Evolutionary conservation across 1,140 invertebrate genomes (phyloP), one percentile per base, ranked within the genome.

Genomic region (Stenopsyche tienmushanensis): DNA sequence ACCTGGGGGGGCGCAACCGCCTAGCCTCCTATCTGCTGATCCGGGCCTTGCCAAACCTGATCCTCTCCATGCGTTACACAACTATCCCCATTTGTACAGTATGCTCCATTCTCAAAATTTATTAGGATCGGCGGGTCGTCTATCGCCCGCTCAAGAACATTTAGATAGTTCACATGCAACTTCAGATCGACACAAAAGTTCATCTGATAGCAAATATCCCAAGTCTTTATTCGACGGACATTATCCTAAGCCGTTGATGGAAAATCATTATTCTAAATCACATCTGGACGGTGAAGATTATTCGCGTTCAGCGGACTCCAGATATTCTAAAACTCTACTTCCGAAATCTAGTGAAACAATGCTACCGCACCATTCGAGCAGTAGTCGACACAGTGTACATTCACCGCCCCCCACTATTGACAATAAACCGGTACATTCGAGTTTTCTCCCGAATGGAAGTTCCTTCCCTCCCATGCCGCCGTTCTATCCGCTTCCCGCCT

Each of bases 21-120:
- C 65, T 29, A 34, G 45, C 47, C 7, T 17, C 8, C 49, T 45
- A 34, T 73, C 68, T 72, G 67, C 71, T 72, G 64, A 72, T 74
- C 55, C 74, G 74, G 72, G 74, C 74, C 64, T 73, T 80, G 34
- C 77, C 64, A 77, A 78, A 71, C 75, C 77, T 59, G 39, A 44
- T 41, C 2, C 47, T 2, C 45, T 44, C n/a, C 60, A 41, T 52
- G 23, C 60, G 3, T 17, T 54, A 10, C 60, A 52, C 17, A 15
- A 13, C 2, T 52, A n/a, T 52, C 47, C 60, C 10, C 60, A 63
- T 18, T 18, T 63, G 1, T 63, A 41, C 26, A 64, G 20, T 18
- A 53, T 55, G 50, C 62, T 69, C 18, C 68, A 20, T 70, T 69
- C 52, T 69, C 72, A 45, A 71, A 72, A 62, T 44, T 60, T 17